Percentiles rank a stretch among this genome's conserved stretches.
Evolutionary conservation across 2,888 invertebrate species (phyloP).

Genomic region (Homarus gammarus): DNA sequence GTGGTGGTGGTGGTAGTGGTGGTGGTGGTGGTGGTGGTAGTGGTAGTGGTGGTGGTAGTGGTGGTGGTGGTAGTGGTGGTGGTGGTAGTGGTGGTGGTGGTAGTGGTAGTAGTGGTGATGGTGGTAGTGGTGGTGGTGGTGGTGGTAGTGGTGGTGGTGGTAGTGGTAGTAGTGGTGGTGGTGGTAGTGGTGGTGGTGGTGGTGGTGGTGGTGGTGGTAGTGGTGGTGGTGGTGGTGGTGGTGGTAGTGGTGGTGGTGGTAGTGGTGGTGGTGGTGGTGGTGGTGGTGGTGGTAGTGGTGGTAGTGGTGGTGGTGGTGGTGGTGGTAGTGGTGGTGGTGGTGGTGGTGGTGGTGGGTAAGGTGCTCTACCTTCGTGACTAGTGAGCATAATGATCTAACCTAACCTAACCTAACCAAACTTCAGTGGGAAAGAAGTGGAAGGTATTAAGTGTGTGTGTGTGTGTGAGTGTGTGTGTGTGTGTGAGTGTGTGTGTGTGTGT

Average conservation of each 20-base stretch:
- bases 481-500: too few species aligned
- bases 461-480: too few species aligned
- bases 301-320: too few species aligned
- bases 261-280: neutral
- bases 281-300: neutral
- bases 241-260: too few species aligned
- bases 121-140: too few species aligned
- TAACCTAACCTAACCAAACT: too few species aligned
- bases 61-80: neutral
- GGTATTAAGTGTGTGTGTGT: too few species aligned
- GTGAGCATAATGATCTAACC: too few species aligned
- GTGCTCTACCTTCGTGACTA: too few species aligned
- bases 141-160: neutral
- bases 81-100: neutral
- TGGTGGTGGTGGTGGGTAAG: neutral
- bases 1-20: neutral
- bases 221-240: neutral
- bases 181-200: neutral
- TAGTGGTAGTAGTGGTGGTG: neutral
- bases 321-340: neutral
- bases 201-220: neutral
- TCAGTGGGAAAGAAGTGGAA: too few species aligned
- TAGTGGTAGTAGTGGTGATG: too few species aligned
- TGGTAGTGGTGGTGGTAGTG: too few species aligned
- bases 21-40: neutral